Percentiles rank a stretch among this genome's conserved stretches.
Evolutionary conservation across 2,113 vertebrate species (phyloP).

Genomic region (Semicossyphus pulcher): DNA sequence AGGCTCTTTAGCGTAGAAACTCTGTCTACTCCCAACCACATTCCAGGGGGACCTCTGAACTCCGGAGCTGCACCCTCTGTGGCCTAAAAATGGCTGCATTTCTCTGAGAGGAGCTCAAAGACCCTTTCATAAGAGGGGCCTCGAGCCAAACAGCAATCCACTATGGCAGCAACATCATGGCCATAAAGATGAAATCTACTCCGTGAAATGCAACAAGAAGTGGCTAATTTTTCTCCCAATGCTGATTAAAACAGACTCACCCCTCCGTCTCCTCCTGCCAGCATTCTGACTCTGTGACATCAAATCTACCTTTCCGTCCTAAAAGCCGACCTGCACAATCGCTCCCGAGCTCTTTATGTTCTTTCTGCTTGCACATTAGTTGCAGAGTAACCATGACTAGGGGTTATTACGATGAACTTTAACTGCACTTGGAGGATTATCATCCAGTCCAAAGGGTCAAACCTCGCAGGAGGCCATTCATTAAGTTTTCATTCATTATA

Average conservation of each 20-base stretch:
- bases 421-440: constrained; percentile 66
- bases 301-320: not conserved
- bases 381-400: constrained; percentile 41
- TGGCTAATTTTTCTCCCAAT: not conserved
- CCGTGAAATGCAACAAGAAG: constrained; percentile 2
- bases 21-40: constrained; percentile 41
- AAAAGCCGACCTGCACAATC: not conserved
- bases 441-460: constrained; percentile 74
- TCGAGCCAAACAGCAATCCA: constrained; percentile 53
- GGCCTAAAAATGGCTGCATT: constrained; percentile 24
- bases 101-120: constrained; percentile 66
- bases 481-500: not conserved
- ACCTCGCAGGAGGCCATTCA: not conserved
- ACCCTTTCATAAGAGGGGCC: constrained; percentile 66
- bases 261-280: constrained; percentile 56
- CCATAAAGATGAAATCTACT: not conserved
- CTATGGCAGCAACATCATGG: constrained; percentile 44
- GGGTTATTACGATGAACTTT: constrained; percentile 63
- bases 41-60: constrained; percentile 30
- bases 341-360: not conserved
- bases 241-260: constrained; percentile 45
- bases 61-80: constrained; percentile 18
- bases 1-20: not conserved
- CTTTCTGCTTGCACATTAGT: constrained; percentile 4
- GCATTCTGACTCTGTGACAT: constrained; percentile 48